phyloP scores from a whole-genome alignment of 1,140 invertebrate species.

The Drosophila equinoxialis region DNA sequence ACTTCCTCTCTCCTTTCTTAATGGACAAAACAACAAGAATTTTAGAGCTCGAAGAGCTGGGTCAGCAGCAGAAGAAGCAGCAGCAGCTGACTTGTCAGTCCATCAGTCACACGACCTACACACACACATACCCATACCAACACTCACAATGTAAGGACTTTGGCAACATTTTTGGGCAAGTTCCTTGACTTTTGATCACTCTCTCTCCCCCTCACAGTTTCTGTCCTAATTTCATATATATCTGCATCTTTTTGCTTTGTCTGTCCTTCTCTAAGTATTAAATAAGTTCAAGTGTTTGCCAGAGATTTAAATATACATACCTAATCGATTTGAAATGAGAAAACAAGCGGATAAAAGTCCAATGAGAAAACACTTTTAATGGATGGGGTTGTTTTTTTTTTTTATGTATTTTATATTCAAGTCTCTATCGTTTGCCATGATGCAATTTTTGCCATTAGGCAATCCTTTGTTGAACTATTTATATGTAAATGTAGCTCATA shows the following conservation, averaged over 20 bases:
- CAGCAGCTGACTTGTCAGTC: constrained; percentile 26
- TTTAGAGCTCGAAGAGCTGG: constrained; percentile 32
- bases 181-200: constrained; percentile 42
- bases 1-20: constrained; percentile 31
- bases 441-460: too few species aligned
- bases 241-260: neutral
- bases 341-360: neutral
- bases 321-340: constrained; percentile 8
- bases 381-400: neutral
- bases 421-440: too few species aligned
- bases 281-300: neutral
- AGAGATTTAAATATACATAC: constrained; percentile 9
- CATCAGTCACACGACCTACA: constrained; percentile 40
- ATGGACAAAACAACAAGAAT: constrained; percentile 55
- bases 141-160: constrained; percentile 13
- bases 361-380: neutral
- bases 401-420: neutral
- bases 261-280: neutral
- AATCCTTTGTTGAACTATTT: too few species aligned
- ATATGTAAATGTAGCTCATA: too few species aligned
- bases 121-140: constrained; percentile 12
- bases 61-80: constrained; percentile 18
- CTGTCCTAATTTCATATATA: neutral
- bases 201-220: neutral
- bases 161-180: constrained; percentile 18